phyloP scores from a whole-genome alignment of 2,888 invertebrate species.

The Parnassius orleans region DNA sequence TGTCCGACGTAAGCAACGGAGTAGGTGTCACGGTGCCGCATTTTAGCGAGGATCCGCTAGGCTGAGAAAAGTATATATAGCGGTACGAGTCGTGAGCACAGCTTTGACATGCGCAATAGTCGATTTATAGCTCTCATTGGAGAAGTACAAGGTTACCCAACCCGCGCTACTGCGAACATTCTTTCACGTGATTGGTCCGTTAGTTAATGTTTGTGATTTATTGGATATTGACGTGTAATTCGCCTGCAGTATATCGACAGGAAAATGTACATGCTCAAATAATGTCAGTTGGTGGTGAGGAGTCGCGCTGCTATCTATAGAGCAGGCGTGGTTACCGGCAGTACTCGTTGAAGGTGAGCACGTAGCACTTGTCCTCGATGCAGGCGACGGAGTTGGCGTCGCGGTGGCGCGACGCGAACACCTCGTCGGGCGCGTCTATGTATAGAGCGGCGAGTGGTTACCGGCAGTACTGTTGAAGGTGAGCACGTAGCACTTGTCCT shows the following conservation, averaged over 20 bases:
- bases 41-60: too few species aligned
- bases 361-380: constrained; percentile 98
- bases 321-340: constrained; percentile 87
- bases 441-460: constrained; percentile 60
- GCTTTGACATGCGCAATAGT: too few species aligned
- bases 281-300: constrained; percentile 90
- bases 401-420: constrained; percentile 96
- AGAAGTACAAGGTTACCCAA: constrained; percentile 97
- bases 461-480: constrained; percentile 98
- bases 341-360: constrained; percentile 97
- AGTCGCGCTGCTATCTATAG: constrained; percentile 82
- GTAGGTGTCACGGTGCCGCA: too few species aligned
- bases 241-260: too few species aligned
- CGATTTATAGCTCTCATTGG: constrained; percentile 98
- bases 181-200: too few species aligned
- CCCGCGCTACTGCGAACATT: constrained; percentile 98
- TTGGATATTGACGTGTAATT: too few species aligned
- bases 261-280: neutral
- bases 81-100: constrained; percentile 38
- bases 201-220: too few species aligned
- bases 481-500: constrained; percentile 98
- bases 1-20: too few species aligned
- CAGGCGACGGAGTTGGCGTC: constrained; percentile 98
- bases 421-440: constrained; percentile 91
- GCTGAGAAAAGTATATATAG: neutral